A percentile compares a stretch with the other conserved stretches of the same genome.
Evolutionary conservation across 2,888 invertebrate genomes (phyloP).

Genomic region (Anagyrus pseudococci): DNA sequence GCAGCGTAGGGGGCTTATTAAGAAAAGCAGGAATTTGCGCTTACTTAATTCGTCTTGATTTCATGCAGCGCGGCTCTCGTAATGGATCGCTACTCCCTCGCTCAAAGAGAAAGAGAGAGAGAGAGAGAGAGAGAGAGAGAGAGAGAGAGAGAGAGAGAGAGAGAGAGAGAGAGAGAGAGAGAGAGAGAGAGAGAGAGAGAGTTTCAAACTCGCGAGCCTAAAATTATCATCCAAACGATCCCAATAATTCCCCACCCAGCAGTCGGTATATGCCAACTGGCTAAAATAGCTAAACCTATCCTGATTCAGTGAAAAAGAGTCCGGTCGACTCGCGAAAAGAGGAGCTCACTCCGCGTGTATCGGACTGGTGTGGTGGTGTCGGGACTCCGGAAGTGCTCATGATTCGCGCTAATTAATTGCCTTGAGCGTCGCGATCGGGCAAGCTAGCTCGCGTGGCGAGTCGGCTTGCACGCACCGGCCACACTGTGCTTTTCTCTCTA

Average conservation of each 20-base stretch:
- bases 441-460: not conserved
- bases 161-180: not conserved
- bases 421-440: constrained; percentile 28
- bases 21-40: not conserved
- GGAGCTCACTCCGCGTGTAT: no score
- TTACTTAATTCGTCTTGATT: not conserved
- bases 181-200: not conserved
- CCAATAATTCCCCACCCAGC: no score
- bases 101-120: constrained; percentile 11
- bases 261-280: no score
- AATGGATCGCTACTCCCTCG: not conserved
- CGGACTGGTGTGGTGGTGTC: no score
- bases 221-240: no score
- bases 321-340: no score
- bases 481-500: not conserved
- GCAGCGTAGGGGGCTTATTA: no score
- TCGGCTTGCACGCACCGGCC: not conserved
- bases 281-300: no score
- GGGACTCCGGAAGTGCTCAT: no score
- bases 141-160: no score
- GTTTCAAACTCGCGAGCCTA: no score
- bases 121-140: constrained; percentile 1
- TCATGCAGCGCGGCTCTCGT: not conserved
- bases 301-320: no score
- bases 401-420: constrained; percentile 35